Evolutionary conservation across 2,797 vertebrate species (phyloP), one percentile per base, ranked within the genome.

Genomic region (Artibeus lituratus): DNA sequence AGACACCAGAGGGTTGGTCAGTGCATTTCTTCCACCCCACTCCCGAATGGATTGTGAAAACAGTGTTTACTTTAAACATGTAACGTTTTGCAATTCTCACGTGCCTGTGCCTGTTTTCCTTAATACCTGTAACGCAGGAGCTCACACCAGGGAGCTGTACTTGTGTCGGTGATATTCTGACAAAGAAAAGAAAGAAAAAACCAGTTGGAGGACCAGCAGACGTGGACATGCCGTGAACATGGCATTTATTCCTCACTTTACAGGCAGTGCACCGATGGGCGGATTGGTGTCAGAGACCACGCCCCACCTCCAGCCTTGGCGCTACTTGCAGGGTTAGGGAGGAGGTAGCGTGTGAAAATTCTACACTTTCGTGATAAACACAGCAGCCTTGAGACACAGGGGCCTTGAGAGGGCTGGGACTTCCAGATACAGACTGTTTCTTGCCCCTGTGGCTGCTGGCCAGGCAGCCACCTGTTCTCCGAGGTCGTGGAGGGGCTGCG

Each of bases 1-100:
- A 81, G 49, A 83, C 18, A 74, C 37, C 14, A 67, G 4, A 21
- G 53, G 44, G 59, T 59, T 29, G 26, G 5, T 91, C 49, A 59
- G 11, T 90, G 10, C 3, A 77, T 49, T 69, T 8, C 67, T 90
- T 42, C 29, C 39, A 44, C 7, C 29, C 39, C 10, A 42, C 39
- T 76, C 42, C 21, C 69, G 62, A 35, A 84, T 59, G 29, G 47
- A 88, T 78, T 93, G 90, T 87, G 39, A 93, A 97, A 94, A 94
- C 29, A 55, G 14, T 62, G 18, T 55, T 82, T 78, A 86, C 24
- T 91, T 97, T 94, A 69, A 92, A 85, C 39, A 80, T 37, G 35
- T 51, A 82, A 42, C 69, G 53, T 74, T 90, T 92, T 82, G 16
- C 29, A 90, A 87, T 88, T 93, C 26, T 96, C 69, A 90, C 18